phyloP scores from a whole-genome alignment of 2,888 invertebrate species.

The Plagodis dolabraria region DNA sequence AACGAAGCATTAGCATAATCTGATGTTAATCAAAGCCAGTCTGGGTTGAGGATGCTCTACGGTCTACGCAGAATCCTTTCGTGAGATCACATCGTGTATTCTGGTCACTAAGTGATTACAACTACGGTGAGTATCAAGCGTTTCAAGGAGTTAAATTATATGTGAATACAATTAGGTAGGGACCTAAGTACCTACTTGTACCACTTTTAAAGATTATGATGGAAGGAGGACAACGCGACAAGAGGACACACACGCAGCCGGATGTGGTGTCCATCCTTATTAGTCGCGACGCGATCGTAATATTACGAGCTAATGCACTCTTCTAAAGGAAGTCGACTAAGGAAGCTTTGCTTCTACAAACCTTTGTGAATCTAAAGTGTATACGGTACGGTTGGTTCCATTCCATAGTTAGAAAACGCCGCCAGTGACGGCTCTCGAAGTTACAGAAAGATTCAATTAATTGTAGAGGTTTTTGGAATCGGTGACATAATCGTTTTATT shows the following conservation, averaged over 20 bases:
- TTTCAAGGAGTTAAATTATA: background rate
- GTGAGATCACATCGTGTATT: background rate
- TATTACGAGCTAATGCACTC: constrained; percentile 44
- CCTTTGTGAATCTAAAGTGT: constrained; percentile 38
- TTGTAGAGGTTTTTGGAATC: background rate
- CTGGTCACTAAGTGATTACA: background rate
- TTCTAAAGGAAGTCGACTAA: constrained; percentile 51
- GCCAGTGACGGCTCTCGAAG: background rate
- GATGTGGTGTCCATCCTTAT: constrained; percentile 57
- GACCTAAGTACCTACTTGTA: background rate
- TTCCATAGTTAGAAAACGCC: too few species aligned
- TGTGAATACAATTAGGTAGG: background rate
- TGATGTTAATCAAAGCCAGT: constrained; percentile 82
- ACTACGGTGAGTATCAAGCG: too few species aligned
- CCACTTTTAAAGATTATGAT: constrained; percentile 10
- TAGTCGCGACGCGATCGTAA: constrained; percentile 47
- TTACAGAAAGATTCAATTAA: background rate
- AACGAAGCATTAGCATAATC: constrained; percentile 82
- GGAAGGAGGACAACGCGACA: constrained; percentile 21
- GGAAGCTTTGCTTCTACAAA: constrained; percentile 39
- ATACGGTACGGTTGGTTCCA: too few species aligned
- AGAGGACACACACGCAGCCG: constrained; percentile 61
- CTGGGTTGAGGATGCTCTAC: constrained; percentile 36
- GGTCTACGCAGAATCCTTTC: constrained; percentile 26
- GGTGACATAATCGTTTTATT: constrained; percentile 65